Evolutionary conservation across 2,888 invertebrate genomes (phyloP).

Genomic region (Torymus aiolomorphi): DNA sequence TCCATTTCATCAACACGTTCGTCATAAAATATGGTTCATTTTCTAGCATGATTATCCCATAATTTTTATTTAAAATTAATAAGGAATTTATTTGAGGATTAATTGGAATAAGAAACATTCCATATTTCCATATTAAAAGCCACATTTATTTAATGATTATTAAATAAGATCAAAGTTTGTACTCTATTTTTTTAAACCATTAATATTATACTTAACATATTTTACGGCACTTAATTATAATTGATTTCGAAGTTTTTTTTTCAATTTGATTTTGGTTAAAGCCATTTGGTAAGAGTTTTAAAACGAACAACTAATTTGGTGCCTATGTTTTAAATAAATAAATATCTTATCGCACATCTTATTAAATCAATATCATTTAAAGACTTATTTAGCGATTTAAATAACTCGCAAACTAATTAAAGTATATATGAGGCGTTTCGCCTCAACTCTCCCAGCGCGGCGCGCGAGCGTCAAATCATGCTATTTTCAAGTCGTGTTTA

Average conservation of each 20-base stretch:
- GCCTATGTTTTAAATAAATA: constrained; percentile 36
- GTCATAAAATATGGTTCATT: no score
- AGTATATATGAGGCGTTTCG: no score
- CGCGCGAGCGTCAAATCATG: no score
- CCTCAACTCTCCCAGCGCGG: no score
- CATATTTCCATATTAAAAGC: constrained; percentile 37
- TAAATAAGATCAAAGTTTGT: constrained; percentile 33
- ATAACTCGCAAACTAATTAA: constrained; percentile 42
- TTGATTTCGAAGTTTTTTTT: no score
- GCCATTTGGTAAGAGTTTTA: constrained; percentile 36
- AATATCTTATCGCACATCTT: constrained; percentile 35
- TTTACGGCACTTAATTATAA: constrained; percentile 46
- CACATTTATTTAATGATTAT: constrained; percentile 51
- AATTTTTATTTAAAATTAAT: background rate
- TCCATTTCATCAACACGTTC: constrained; percentile 55
- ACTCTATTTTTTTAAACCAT: constrained; percentile 33
- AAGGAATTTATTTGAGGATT: background rate
- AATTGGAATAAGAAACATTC: constrained; percentile 23
- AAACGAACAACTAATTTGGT: constrained; percentile 28
- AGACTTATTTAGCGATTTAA: constrained; percentile 15
- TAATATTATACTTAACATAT: constrained; percentile 36
- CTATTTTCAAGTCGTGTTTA: no score
- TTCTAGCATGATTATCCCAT: no score
- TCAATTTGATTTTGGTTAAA: constrained; percentile 43
- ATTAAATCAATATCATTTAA: constrained; percentile 27